Percentiles rank a stretch among this genome's conserved stretches.
These are phyloP conservation scores for Corella eumyota DNA, from an alignment of 23 tunicate genomes.

Conservation along the genomic window DNA sequence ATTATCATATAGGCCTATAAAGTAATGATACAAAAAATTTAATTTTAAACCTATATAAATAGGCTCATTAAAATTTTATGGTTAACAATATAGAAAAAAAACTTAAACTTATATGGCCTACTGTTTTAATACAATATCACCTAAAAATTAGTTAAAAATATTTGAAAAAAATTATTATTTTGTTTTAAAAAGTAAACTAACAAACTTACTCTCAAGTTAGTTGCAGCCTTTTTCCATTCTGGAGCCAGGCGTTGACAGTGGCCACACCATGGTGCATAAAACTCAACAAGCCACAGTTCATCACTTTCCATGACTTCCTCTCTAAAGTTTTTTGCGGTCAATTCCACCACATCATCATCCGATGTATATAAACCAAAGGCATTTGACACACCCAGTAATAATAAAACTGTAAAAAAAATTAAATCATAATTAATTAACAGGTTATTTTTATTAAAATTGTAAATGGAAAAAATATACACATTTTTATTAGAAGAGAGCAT, in stretches of 20 bases:
- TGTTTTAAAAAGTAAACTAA: no score
- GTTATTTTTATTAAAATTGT: neutral
- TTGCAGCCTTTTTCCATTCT: slow-evolving; percentile 90
- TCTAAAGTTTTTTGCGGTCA: slow-evolving; percentile 65
- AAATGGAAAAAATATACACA: neutral
- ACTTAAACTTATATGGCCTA: no score
- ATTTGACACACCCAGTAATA: slow-evolving; percentile 15
- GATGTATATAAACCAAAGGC: slow-evolving; percentile 40
- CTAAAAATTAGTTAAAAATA: no score
- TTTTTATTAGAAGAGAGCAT: no score
- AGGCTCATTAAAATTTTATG: no score
- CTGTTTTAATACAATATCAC: no score
- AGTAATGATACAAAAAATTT: no score
- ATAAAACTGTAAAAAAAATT: slow-evolving; percentile 12
- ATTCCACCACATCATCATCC: slow-evolving; percentile 75
- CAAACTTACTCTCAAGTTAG: slow-evolving; percentile 53
- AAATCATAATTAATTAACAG: neutral
- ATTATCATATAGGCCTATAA: neutral
- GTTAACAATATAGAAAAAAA: no score
- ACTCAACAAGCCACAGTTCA: slow-evolving; percentile 96
- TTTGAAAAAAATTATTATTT: no score
- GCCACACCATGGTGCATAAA: slow-evolving; percentile 99
- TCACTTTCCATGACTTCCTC: slow-evolving; percentile 75
- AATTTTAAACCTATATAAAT: no score
- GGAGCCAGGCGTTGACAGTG: slow-evolving; percentile 76